Conservation (phyloP, 2,888 invertebrate genomes). For the Amblyjoppa proteus region DNA sequence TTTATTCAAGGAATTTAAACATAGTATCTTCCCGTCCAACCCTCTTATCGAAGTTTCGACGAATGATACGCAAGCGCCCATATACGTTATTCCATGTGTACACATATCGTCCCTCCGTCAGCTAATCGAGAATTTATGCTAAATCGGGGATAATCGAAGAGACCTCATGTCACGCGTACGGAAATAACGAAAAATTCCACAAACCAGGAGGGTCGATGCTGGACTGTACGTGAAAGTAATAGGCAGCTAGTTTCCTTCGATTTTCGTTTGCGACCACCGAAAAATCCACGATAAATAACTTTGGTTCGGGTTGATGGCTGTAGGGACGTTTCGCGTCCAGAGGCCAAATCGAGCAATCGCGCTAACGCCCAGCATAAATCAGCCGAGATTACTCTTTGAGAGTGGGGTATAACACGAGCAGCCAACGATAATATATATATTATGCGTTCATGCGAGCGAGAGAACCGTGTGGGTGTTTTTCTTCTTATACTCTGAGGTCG, state of each 20-base stretch:
- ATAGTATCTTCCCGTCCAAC: background rate
- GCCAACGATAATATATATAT: constrained; percentile 57
- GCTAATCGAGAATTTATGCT: constrained; percentile 37
- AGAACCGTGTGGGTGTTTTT: constrained; percentile 24
- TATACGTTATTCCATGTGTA: background rate
- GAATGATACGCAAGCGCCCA: background rate
- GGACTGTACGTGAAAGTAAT: constrained; percentile 14
- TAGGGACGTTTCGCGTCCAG: constrained; percentile 50
- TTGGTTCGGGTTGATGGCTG: constrained; percentile 37
- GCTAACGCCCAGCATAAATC: constrained; percentile 70
- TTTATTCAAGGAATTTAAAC: constrained; percentile 23
- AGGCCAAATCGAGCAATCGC: constrained; percentile 69
- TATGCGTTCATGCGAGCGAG: constrained; percentile 58
- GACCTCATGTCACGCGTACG: constrained; percentile 27
- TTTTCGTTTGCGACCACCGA: constrained; percentile 64
- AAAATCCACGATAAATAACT: constrained; percentile 65
- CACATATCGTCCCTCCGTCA: background rate
- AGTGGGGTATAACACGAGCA: constrained; percentile 58
- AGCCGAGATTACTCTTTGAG: constrained; percentile 69
- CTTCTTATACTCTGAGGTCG: constrained; percentile 24
- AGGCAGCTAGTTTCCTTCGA: constrained; percentile 56
- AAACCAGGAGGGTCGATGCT: background rate
- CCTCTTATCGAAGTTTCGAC: background rate
- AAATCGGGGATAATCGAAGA: constrained; percentile 45
- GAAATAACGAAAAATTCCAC: constrained; percentile 3